A percentile compares a stretch with the other conserved stretches of the same genome.
Evolutionary conservation across 2,888 invertebrate species (phyloP).

Genomic region (Lasiommata megera): DNA sequence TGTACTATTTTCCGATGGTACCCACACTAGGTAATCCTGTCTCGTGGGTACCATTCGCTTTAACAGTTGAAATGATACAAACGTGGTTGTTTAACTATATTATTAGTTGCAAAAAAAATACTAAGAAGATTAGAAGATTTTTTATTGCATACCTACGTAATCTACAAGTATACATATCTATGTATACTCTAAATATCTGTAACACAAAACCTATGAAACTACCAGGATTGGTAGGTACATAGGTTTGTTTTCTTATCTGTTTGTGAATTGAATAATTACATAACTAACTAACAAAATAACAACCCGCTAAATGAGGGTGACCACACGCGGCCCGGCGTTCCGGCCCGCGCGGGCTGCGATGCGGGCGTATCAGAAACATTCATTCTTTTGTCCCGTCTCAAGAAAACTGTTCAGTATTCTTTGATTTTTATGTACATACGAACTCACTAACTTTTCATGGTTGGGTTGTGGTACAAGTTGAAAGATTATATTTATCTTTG

Average conservation of each 20-base stretch:
- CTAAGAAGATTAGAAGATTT: too few relatives aligned
- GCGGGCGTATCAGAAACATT: conserved; percentile 27
- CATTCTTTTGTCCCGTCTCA: conserved; percentile 38
- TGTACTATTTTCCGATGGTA: too few relatives aligned
- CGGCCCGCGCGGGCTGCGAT: conserved; percentile 22
- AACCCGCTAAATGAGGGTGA: conserved; percentile 27
- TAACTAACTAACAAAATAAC: conserved; percentile 1
- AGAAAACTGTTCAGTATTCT: conserved; percentile 36
- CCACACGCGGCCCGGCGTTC: conserved; percentile 19
- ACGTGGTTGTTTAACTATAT: too few relatives aligned
- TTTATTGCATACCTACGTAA: too few relatives aligned
- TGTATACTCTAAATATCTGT: too few relatives aligned
- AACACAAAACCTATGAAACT: too few relatives aligned
- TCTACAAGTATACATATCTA: too few relatives aligned
- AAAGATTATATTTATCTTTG: neutral
- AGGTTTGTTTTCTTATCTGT: neutral
- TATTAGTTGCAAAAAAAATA: too few relatives aligned
- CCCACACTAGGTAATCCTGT: too few relatives aligned
- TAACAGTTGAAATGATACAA: too few relatives aligned
- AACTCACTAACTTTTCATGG: conserved; percentile 33
- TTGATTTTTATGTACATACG: conserved; percentile 38
- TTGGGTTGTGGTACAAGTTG: conserved; percentile 25
- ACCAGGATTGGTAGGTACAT: too few relatives aligned
- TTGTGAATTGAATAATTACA: neutral
- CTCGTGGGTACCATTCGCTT: too few relatives aligned